Base-by-base conservation (phyloP, 2,113 vertebrate species). In the Aptenodytes forsteri region DNA sequence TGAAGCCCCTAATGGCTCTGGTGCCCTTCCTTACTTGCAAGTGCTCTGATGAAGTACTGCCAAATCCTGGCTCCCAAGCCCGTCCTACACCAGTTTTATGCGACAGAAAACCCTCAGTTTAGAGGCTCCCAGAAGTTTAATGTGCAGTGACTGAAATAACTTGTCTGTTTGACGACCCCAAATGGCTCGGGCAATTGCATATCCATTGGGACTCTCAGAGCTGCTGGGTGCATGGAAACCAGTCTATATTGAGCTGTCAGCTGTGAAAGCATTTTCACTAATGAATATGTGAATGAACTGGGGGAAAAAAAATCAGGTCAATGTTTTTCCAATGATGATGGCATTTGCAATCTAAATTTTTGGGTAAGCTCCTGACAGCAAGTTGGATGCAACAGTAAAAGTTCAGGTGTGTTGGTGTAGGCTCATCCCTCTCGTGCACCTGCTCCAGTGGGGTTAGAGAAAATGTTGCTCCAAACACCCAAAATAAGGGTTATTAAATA, bases 181-280 rank as follows among this genome's bases (percentile, higher is more conserved):
- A 91, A 61, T 85, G 56, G 30, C 66, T 80, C 3, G 2, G 81
- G 49, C 77, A 89, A 77, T 93, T 79, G 83, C 42, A 80, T 15
- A 54, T n/a, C 82, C 42, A 0, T 11, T 9, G 79, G 62, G 71
- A 77, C 29, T 66, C 49, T 62, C 64, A 86, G 61, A 83, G 46
- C 49, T 73, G 58, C 23, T 66, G 71, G 19, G 42, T 92, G 30
- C 71, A n/a, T 49, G 75, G 82, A 90, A 93, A 66, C 22, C 11
- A 15, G 50, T 29, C 46, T 52, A 11, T 36, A 72, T 0, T 21
- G 49, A 91, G 40, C 40, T 30, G 32, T 46, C 79, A 77, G 40
- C 88, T 88, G 46, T 65, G 67, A 90, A 95, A 96, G 76, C 38
- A 42, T 91, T 91, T 96, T 87, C 34, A n/a, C 46, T 90, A 56